Base-by-base conservation (phyloP, 2,797 vertebrate genomes). In the Oryzias sinensis region DNA sequence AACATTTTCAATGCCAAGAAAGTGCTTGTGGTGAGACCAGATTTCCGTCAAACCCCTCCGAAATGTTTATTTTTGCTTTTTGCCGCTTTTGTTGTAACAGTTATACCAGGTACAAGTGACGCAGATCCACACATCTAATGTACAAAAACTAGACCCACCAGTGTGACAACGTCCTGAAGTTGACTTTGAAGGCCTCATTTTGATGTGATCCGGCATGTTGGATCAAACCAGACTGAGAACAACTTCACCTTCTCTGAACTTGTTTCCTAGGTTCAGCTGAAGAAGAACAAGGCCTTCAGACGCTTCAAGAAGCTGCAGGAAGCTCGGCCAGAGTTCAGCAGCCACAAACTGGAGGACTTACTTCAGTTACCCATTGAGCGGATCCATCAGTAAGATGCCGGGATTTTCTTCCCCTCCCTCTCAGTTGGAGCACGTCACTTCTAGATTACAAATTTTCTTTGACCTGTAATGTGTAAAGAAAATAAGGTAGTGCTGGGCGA, bases 301-400 rank as follows among this genome's bases (percentile, higher is more conserved):
- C 90, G 91, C 0, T 97, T 97, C 57, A 95, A 95, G 80, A 93
- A 81, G 49, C 93, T 98, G 4, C 97, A 99, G 81, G 97, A 98
- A 68, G 79, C 91, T 8, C 91, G 96, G 47, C 91, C 93, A 0
- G 93, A 97, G 76, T 95, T 98, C 79, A 81, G 64, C 43, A 88
- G 88, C 27, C 85, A 66, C 24, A 82, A 62, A 16, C 91, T 99
- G 3, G 95, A 95, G 71, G 94, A 96, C 6, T 54, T 98, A 6
- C 94, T 99, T 56, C 83, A 86, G 18, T 90, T 96, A 51, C 97
- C 97, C 0, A 54, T 95, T 44, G 89, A 91, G 65, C 90, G 95
- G 46, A 86, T 96, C 22, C 83, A 89, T 4, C 91, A 95, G 96
- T 98, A 88, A 94, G 95, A 86, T 3, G 29, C 3, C 33, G 3